A percentile compares a stretch with the other conserved stretches of the same genome.
These are phyloP conservation scores for Neotoxoptera formosana DNA, from an alignment of 1,140 invertebrate genomes.

Conservation along the genomic window DNA sequence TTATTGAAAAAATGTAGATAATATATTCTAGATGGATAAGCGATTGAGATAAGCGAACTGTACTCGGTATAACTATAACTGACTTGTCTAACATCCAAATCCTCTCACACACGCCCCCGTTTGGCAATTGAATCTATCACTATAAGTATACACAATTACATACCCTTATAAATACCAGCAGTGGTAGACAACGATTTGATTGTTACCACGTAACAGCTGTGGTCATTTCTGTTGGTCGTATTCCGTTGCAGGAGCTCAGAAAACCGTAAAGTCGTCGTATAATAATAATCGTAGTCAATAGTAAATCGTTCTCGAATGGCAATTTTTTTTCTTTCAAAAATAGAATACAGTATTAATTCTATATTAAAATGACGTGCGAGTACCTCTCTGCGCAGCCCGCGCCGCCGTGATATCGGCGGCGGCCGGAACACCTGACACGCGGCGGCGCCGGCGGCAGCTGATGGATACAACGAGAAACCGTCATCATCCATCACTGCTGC, in stretches of 20 bases:
- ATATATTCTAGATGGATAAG: too few species aligned
- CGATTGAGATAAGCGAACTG: too few species aligned
- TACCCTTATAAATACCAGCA: too few species aligned
- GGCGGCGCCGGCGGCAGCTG: not conserved
- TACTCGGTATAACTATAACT: too few species aligned
- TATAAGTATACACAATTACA: too few species aligned
- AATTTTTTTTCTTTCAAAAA: not conserved
- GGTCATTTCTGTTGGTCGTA: not conserved
- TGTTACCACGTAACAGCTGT: too few species aligned
- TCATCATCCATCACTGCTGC: not conserved
- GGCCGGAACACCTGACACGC: not conserved
- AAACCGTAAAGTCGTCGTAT: not conserved
- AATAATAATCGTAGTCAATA: not conserved
- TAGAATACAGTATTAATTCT: not conserved
- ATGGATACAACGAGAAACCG: not conserved
- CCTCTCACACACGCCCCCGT: too few species aligned
- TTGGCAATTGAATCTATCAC: too few species aligned
- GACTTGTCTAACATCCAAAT: too few species aligned
- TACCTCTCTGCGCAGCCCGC: not conserved
- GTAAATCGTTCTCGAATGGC: not conserved
- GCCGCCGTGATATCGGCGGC: not conserved
- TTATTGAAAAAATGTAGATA: too few species aligned
- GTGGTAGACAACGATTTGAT: too few species aligned
- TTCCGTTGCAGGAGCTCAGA: not conserved
- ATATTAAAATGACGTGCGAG: not conserved